phyloP scores from a whole-genome alignment of 37 sponge, comb jelly and placozoan species.

The Oopsacas minuta region DNA sequence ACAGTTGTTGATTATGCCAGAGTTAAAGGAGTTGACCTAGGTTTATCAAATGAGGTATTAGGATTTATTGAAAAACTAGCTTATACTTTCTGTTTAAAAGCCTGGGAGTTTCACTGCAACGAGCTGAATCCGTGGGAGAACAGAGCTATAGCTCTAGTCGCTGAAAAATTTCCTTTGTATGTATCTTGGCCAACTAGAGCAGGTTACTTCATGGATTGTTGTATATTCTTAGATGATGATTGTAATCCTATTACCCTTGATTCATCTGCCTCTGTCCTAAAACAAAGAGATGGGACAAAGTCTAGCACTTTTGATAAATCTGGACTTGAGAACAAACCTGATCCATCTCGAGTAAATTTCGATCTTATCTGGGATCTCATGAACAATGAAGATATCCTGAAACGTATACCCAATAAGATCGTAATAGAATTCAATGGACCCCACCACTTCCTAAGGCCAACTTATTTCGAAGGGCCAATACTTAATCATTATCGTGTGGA shows the following conservation, averaged over 20 bases:
- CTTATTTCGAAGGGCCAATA: background rate
- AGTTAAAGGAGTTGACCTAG: background rate
- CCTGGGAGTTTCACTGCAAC: background rate
- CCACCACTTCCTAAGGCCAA: background rate
- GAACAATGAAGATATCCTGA: background rate
- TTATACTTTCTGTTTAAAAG: background rate
- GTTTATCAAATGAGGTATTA: background rate
- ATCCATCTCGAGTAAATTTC: background rate
- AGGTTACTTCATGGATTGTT: background rate
- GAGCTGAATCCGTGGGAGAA: conserved; percentile 2
- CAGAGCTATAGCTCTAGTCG: background rate
- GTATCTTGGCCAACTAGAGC: background rate
- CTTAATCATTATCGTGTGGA: background rate
- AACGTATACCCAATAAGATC: background rate
- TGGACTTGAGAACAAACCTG: background rate
- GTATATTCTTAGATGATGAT: background rate
- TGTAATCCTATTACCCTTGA: background rate
- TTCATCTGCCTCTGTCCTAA: background rate
- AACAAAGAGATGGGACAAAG: background rate
- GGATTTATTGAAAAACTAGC: background rate
- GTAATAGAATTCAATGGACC: conserved; percentile 8
- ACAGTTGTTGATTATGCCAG: background rate
- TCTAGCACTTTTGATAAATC: background rate
- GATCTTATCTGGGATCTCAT: background rate
- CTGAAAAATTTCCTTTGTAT: background rate